Evolutionary conservation across 2,797 vertebrate genomes (phyloP), one percentile per base, ranked within the genome.

Genomic region (Masticophis lateralis): DNA sequence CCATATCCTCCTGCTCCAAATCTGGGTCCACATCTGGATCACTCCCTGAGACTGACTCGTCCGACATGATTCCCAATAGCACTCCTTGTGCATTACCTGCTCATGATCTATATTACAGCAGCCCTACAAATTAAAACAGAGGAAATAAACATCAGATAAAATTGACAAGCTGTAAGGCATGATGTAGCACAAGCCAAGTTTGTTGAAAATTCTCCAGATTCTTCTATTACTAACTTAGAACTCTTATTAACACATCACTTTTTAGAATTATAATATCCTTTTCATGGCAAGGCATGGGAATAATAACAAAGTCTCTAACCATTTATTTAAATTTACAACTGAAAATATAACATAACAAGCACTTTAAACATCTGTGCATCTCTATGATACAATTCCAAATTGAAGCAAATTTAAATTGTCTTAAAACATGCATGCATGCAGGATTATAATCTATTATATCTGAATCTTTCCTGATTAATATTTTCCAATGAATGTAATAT

Each of bases 1-100:
- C 98, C 98, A 97, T 98, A 97, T 98, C 98, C 97, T 98, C 98
- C 98, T 98, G 98, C 98, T 99, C 99, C 97, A 98, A 96, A 95
- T 98, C 98, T 94, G 98, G 98, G 95, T 98, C 98, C 98, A 98
- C 98, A 98, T 99, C 99, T 97, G 98, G 98, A 98, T 99, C 99
- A 97, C 99, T 99, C 98, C 99, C 99, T 98, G 99, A 99, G 98
- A 98, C 97, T 69, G 98, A 99, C 98, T 99, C 98, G 98, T 99
- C 99, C 97, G 99, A 99, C 99, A 99, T 99, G 98, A 98, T 97
- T 98, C 97, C 98, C 98, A 98, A 97, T 95, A 96, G 98, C 97
- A 98, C 97, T 98, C 97, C 97, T 96, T 97, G 98, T 98, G 97
- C 98, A 99, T 99, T 99, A 99, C 99, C 99, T 98, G 97, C 98